A percentile compares a stretch with the other conserved stretches of the same genome.
Conservation (phyloP, 2,888 invertebrate species). For the Chrysina gloriosa region DNA sequence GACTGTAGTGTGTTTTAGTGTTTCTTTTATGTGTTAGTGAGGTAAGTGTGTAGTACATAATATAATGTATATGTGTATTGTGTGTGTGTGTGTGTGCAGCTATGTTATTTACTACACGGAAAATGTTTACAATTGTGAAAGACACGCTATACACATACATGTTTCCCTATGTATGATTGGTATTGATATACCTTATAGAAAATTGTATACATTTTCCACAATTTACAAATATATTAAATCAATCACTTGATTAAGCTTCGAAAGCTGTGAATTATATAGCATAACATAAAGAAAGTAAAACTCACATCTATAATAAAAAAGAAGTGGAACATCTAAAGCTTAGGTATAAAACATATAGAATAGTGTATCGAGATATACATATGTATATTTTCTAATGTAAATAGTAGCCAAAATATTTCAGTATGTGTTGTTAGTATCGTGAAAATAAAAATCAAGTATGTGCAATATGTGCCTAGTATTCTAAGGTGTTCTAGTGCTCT, state of each 20-base stretch:
- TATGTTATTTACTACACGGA: slow-evolving; percentile 5
- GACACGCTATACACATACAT: too few relatives aligned
- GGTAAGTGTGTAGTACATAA: not conserved
- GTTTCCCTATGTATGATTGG: too few relatives aligned
- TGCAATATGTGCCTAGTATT: slow-evolving; percentile 20
- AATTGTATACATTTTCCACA: slow-evolving; percentile 14
- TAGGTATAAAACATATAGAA: not conserved
- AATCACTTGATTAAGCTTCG: slow-evolving; percentile 2
- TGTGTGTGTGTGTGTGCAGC: slow-evolving; percentile 14
- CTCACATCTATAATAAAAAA: slow-evolving; percentile 1
- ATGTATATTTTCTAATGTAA: slow-evolving; percentile 17
- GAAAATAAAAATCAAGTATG: slow-evolving; percentile 11
- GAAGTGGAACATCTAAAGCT: slow-evolving; percentile 30
- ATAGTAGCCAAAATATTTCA: slow-evolving; percentile 26
- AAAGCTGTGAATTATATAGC: slow-evolving; percentile 7
- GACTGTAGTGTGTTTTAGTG: slow-evolving; percentile 32
- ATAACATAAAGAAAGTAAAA: not conserved
- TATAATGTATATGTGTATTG: slow-evolving; percentile 4
- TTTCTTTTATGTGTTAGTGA: slow-evolving; percentile 1
- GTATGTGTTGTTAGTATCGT: slow-evolving; percentile 29
- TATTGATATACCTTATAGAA: too few relatives aligned
- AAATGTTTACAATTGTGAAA: slow-evolving; percentile 18
- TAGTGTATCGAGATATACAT: not conserved
- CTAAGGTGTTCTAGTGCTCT: slow-evolving; percentile 33
- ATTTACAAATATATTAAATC: not conserved